Base-by-base conservation (phyloP, 53 echinoderm and acorn worm genomes). In the Crossaster papposus region DNA sequence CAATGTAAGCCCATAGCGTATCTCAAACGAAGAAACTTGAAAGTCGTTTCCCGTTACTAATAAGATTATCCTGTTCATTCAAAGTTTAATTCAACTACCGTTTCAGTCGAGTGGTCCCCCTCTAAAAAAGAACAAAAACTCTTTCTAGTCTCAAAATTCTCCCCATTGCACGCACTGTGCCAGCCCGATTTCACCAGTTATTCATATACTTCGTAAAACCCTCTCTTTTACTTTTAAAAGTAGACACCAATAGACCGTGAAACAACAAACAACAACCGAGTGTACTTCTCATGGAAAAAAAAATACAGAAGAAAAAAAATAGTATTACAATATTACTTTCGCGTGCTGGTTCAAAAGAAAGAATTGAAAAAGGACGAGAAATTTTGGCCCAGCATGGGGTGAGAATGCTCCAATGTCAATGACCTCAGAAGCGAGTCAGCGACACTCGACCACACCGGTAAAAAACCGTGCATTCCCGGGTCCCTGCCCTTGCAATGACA, bases 321-420 rank as follows among this genome's bases (percentile, higher is more conserved):
- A 11, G 2, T 18, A 44, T 51, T 84, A 70, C 30, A 84, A 14
- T 28, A 84, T 84, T 83, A 84, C 71, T 72, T 51, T 36, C 72
- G 72, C 84, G 84, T 84, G 52, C 65, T 84, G 72, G 70, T 84
- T 84, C 51, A 10, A 72, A 23, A 14, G 84, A 84, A 84, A 84
- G 22, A 71, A 35, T 44, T 44, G 44, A 36, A 2, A n/a, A 65
- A 55, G 76, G 35, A 51, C 15, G 75, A 71, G 71, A n/a, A 13
- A 29, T 13, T 11, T 74, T 6, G 35, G 34, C 75, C 75, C 75
- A 33, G 18, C 28, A 12, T 68, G 68, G 68, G 68, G 68, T 68
- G 10, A 23, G 68, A 23, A 2, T 26, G 9, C 44, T 23, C 10
- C 68, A 4, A 28, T 84, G 84, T 84, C 84, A 84, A n/a, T 84